Evolutionary conservation across 1,140 invertebrate species (phyloP).

Genomic region (Gryllus bimaculatus): DNA sequence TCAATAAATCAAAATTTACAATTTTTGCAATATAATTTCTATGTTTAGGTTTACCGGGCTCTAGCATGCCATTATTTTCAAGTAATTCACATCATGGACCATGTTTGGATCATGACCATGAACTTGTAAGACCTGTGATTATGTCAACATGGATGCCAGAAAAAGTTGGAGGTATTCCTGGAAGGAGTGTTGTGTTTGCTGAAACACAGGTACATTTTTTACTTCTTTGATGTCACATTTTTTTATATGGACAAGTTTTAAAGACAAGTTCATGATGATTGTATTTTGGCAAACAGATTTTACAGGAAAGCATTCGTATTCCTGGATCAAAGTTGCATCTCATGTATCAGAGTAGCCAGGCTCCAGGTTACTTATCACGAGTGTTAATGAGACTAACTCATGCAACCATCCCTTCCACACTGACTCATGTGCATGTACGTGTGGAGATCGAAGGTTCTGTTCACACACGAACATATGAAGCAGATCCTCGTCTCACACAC

Average conservation of each 20-base stretch:
- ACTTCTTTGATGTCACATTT: conserved; percentile 37
- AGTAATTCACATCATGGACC: conserved; percentile 39
- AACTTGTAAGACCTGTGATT: conserved; percentile 66
- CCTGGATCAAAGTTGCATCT: conserved; percentile 85
- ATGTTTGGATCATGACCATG: conserved; percentile 79
- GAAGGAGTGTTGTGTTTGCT: conserved; percentile 71
- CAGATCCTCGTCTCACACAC: conserved; percentile 87
- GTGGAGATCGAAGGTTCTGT: conserved; percentile 86
- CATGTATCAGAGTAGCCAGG: conserved; percentile 86
- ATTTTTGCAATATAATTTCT: background rate
- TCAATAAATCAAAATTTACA: too few relatives aligned
- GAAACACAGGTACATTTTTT: conserved; percentile 68
- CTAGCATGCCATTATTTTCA: conserved; percentile 15
- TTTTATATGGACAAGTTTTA: background rate
- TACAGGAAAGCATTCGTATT: conserved; percentile 88
- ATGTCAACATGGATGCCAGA: conserved; percentile 78
- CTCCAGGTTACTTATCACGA: conserved; percentile 83
- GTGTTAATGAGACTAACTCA: conserved; percentile 85
- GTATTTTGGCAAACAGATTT: conserved; percentile 52
- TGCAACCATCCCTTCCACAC: conserved; percentile 60
- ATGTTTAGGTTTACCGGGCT: background rate
- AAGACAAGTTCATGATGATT: background rate
- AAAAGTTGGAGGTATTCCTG: conserved; percentile 70
- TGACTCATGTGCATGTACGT: conserved; percentile 80
- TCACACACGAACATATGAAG: conserved; percentile 86